Conservation (phyloP, 2,113 vertebrate genomes). For the Pygoscelis antarcticus region DNA sequence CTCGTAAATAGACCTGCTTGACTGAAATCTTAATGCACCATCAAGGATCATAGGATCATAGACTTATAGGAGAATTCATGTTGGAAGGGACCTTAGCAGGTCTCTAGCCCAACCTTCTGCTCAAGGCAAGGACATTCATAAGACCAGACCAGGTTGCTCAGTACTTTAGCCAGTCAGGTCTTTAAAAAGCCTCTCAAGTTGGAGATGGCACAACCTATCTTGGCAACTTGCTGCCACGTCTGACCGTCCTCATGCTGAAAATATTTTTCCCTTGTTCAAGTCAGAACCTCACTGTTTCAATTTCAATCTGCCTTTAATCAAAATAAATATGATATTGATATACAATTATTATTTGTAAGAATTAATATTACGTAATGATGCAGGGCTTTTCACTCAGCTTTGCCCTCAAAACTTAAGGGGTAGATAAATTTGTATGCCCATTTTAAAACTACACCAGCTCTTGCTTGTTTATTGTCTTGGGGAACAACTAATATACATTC, state of each 20-base stretch:
- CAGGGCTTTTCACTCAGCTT: background rate
- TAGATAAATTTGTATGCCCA: background rate
- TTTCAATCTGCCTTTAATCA: background rate
- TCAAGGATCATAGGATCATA: background rate
- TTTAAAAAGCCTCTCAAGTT: background rate
- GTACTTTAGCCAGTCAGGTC: background rate
- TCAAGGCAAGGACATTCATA: background rate
- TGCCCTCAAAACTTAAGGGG: background rate
- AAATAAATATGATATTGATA: background rate
- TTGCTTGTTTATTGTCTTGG: background rate
- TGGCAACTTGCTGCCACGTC: background rate
- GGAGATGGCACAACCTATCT: background rate
- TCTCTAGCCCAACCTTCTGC: background rate
- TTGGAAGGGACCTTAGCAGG: background rate
- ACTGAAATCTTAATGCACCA: background rate
- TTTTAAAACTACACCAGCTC: background rate
- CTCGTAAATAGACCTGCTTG: background rate
- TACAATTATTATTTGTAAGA: background rate
- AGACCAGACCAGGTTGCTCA: background rate
- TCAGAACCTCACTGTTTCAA: background rate
- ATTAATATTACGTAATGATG: background rate
- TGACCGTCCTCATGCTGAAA: background rate
- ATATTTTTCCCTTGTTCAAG: background rate
- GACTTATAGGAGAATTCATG: background rate
- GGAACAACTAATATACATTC: background rate